These are phyloP conservation scores for Iphiclides podalirius DNA, from an alignment of 2,888 invertebrate species.

Conservation along the genomic window DNA sequence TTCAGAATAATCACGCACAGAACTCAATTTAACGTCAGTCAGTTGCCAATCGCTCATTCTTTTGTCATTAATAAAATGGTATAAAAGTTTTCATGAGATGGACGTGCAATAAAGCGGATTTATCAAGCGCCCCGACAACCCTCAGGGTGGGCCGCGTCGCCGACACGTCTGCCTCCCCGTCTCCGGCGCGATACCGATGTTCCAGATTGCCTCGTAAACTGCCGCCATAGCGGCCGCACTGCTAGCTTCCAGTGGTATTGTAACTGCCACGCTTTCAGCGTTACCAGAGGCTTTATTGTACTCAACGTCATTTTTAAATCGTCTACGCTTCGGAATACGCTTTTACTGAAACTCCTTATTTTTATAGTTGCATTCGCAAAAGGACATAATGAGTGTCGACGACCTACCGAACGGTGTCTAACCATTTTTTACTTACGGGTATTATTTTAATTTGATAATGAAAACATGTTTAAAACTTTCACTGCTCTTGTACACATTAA, in stretches of 20 bases:
- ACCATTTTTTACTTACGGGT: no score
- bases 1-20: no score
- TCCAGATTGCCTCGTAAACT: slow-evolving; percentile 66
- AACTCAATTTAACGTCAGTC: no score
- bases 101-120: slow-evolving; percentile 28
- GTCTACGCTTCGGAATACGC: slow-evolving; percentile 13
- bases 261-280: slow-evolving; percentile 11
- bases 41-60: no score
- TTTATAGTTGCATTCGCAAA: no score
- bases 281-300: slow-evolving; percentile 9
- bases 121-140: slow-evolving; percentile 28
- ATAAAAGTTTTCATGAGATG: slow-evolving; percentile 21
- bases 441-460: no score
- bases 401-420: no score
- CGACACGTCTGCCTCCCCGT: slow-evolving; percentile 60
- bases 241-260: slow-evolving; percentile 19
- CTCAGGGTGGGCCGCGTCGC: slow-evolving; percentile 53
- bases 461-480: no score
- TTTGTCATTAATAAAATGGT: slow-evolving; percentile 2
- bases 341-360: no score
- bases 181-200: slow-evolving; percentile 49
- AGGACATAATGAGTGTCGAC: no score
- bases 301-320: slow-evolving; percentile 14
- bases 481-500: no score
- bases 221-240: slow-evolving; percentile 29